These are phyloP conservation scores for Hystrix cristata DNA, from an alignment of 2,113 vertebrate species.

Conservation along the genomic window DNA sequence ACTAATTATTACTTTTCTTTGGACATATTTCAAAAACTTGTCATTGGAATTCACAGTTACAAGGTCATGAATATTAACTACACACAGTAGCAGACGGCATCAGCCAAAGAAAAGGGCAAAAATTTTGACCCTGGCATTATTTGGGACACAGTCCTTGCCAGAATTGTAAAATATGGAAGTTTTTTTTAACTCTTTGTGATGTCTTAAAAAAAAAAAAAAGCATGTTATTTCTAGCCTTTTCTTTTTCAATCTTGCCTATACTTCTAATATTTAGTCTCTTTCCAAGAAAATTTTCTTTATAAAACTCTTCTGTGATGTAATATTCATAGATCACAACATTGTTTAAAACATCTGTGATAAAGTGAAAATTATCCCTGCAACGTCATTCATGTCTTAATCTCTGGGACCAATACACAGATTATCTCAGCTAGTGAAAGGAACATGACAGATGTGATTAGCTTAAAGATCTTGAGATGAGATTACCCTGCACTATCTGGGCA, in stretches of 20 bases:
- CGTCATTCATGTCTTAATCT: not conserved
- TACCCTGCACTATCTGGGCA: not conserved
- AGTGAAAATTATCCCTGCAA: not conserved
- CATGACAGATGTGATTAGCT: not conserved
- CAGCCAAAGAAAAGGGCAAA: not conserved
- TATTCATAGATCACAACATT: not conserved
- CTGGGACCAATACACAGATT: not conserved
- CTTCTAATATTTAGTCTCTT: not conserved
- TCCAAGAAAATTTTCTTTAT: not conserved
- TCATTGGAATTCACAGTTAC: not conserved
- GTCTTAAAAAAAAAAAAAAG: not conserved
- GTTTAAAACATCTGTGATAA: not conserved
- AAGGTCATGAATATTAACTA: not conserved
- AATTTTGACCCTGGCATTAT: not conserved
- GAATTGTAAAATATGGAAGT: not conserved
- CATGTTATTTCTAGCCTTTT: not conserved
- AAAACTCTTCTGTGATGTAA: not conserved
- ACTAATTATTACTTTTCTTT: not conserved
- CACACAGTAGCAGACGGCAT: accelerated
- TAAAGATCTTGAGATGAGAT: not conserved
- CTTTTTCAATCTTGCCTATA: not conserved
- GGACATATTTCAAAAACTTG: constrained; percentile 12
- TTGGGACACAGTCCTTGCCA: not conserved
- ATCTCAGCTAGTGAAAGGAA: not conserved
- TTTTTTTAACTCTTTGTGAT: not conserved